Evolutionary conservation across 1,140 invertebrate species (phyloP), one percentile per base, ranked within the genome.

Genomic region (Chironomus striatipennis): DNA sequence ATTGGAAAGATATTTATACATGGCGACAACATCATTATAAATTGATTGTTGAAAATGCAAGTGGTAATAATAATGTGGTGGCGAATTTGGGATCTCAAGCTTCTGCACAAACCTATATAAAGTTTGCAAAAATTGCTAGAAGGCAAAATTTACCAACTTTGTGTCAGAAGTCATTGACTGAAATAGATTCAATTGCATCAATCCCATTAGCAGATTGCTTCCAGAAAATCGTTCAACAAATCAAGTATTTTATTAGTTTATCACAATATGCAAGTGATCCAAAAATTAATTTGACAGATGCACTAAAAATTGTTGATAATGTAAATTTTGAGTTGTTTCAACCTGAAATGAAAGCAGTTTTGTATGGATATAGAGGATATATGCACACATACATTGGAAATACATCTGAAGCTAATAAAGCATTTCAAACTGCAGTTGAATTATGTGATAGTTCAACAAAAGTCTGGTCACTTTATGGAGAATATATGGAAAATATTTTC

Each of bases 1-100:
- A 98, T 83, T 99, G 97, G 97, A 96, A 94, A 78, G 96, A 98
- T 79, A 96, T 99, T 43, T 98, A 98, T 82, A 95, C 94, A 0
- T 99, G 97, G 97, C 84, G 97, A 9, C 96, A 98, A 80, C 96
- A 97, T 83, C 96, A 98, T 81, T 99, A 98, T 80, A 94, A 96
- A 80, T 94, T 95, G 77, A 97, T 98, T 77, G 91, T 94, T 0
- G 91, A 91, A 77, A 91, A 91, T 43, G 97, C 98, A 92, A 8
- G 8, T 20, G 18, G 7, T 20, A 21, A 6, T 70, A 93, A 90
- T 81, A 91, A 90, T 77, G 90, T 90, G 24, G 95, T 96, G 90
- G n/a, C 65, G 7, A 70, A 70, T 70, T 84, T 98, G 0, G 96
- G 96, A 7, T 93, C 98, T 0, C 97, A 94, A 79, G 92, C 93